phyloP scores from a whole-genome alignment of 37 sponge, comb jelly and placozoan genomes.

The Ephydatia muelleri region DNA sequence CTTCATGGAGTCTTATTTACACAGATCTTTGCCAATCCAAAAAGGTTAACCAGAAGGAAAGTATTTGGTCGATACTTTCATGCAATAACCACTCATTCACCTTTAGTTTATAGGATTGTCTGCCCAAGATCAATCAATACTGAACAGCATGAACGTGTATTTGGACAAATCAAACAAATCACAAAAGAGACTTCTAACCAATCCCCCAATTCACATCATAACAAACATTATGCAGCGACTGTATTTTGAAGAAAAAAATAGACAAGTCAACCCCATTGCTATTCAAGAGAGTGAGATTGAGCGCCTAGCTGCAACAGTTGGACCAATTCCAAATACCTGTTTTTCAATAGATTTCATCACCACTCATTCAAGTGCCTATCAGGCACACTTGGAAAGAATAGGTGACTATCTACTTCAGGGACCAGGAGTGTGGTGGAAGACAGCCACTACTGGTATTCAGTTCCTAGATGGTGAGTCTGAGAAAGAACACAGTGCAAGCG shows the following conservation, averaged over 20 bases:
- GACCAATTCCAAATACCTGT: neutral
- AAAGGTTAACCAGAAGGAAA: neutral
- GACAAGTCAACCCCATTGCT: too few species aligned
- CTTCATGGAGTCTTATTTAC: conserved; percentile 11
- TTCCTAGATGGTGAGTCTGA: neutral
- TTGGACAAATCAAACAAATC: conserved; percentile 22
- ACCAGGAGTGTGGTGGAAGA: conserved; percentile 5
- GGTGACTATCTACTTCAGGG: conserved; percentile 14
- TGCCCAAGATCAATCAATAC: conserved; percentile 17
- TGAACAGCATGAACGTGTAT: conserved; percentile 29
- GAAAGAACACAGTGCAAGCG: neutral
- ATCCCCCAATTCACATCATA: conserved; percentile 9
- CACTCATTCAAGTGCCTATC: neutral
- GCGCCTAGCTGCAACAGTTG: too few species aligned
- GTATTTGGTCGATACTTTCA: conserved; percentile 38
- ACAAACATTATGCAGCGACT: conserved; percentile 14
- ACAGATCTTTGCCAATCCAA: neutral
- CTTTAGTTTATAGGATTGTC: conserved; percentile 7
- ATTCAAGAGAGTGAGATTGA: too few species aligned
- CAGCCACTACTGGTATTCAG: conserved; percentile 3
- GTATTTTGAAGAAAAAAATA: conserved; percentile 8
- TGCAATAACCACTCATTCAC: conserved; percentile 21
- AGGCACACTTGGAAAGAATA: conserved; percentile 29
- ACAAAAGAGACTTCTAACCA: conserved; percentile 22
- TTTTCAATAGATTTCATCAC: neutral